Evolutionary conservation across 2,113 vertebrate genomes (phyloP), one percentile per base, ranked within the genome.

Genomic region (Riparia riparia): DNA sequence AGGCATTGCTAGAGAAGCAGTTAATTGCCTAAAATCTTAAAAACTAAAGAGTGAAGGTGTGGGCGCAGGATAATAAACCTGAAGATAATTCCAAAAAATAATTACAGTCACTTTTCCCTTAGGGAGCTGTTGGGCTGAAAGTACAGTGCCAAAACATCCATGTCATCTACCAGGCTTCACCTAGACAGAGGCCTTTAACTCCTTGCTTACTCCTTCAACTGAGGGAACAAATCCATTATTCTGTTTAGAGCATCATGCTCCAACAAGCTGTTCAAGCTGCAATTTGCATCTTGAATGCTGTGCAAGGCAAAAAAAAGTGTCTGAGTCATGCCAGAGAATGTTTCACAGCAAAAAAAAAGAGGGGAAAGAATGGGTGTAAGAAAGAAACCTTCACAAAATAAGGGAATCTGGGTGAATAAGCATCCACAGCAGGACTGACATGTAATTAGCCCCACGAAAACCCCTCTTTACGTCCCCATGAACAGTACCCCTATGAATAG

Each of bases 11-110:
- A 76, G 19, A 54, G 31, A 77, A 86, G 44, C 53, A 51, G 21
- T 56, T 65, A 71, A 17, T 41, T 72, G 44, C n/a, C 47, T 90
- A 63, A 93, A 95, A 89, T 71, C 61, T 91, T 87, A 84, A 74
- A 86, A 94, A 78, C 11, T 53, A n/a, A 79, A 41, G 18, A 78
- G 22, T 57, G n/a, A 13, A 69, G 50, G 3, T 51, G 37, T 79
- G 25, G 53, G 39, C 9, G 51, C 24, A 76, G 8, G n/a, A 34
- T 65, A 85, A 93, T 50, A 87, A 94, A 85, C 26, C 16, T 39
- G 54, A 91, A 82, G 15, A 70, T 49, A 86, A 91, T 80, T 83
- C 34, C 10, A 89, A 61, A 91, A 91, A 89, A 72, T 53, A 92
- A 89, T 57, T 58, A 56, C n/a, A 82, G 60, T 9, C 37, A 37